phyloP scores from a whole-genome alignment of 2,113 vertebrate species.

The Anseranas semipalmata region DNA sequence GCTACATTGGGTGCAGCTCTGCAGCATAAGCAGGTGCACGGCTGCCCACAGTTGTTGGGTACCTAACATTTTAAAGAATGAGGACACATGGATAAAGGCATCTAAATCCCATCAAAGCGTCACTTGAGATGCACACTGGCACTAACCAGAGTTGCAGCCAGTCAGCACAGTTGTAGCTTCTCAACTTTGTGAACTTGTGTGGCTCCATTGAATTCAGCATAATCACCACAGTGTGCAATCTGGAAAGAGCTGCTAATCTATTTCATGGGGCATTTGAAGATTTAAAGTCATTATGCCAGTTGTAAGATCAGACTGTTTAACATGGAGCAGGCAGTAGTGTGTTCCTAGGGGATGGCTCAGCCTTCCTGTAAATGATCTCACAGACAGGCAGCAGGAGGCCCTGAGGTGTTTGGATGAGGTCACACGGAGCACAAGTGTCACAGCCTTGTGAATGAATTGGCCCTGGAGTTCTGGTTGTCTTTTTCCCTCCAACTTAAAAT shows the following conservation, averaged over 20 bases:
- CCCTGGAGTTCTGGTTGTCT: neutral
- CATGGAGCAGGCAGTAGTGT: fast-evolving
- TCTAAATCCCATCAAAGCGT: neutral
- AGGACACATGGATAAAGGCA: neutral
- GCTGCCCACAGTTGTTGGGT: neutral
- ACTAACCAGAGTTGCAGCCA: neutral
- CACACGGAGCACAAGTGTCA: neutral
- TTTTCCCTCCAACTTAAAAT: neutral
- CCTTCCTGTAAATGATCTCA: neutral
- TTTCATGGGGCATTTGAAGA: neutral
- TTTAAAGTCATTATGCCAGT: neutral
- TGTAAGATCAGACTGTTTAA: neutral
- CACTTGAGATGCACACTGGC: neutral
- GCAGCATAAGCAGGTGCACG: neutral
- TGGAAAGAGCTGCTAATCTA: fast-evolving
- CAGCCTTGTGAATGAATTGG: neutral
- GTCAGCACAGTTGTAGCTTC: neutral
- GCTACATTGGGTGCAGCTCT: neutral
- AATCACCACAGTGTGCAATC: fast-evolving
- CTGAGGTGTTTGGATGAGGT: neutral
- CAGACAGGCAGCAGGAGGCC: neutral
- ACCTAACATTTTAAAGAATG: neutral
- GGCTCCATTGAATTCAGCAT: neutral
- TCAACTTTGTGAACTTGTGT: neutral
- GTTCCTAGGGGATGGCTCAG: neutral